Percentiles rank a stretch among this genome's conserved stretches.
These are phyloP conservation scores for Mya arenaria DNA, from an alignment of 1,140 invertebrate genomes.

Conservation along the genomic window DNA sequence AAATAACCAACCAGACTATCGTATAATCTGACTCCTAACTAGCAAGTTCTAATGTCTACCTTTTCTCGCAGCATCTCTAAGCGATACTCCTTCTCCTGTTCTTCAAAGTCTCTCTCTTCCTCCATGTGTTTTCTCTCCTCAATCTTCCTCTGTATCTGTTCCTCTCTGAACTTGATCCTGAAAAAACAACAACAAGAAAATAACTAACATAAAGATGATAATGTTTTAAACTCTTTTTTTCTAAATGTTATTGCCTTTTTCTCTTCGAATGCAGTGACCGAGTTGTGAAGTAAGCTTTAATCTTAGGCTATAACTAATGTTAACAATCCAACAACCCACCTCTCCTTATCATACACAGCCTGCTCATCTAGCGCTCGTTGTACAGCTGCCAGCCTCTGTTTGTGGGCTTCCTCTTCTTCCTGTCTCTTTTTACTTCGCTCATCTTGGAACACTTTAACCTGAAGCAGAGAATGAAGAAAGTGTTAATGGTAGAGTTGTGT, in stretches of 20 bases:
- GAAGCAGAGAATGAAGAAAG: neutral
- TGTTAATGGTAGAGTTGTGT: too few relatives aligned
- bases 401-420: constrained; percentile 59
- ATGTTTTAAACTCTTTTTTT: too few relatives aligned
- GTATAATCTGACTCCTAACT: neutral
- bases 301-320: neutral
- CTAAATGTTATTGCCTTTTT: too few relatives aligned
- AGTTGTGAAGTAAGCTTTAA: neutral
- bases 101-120: constrained; percentile 67
- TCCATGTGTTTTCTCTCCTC: constrained; percentile 67
- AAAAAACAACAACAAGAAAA: too few relatives aligned
- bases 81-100: constrained; percentile 72
- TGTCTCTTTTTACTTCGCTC: constrained; percentile 58
- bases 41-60: constrained; percentile 52
- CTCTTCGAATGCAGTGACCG: too few relatives aligned
- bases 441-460: constrained; percentile 57
- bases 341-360: constrained; percentile 69
- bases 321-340: constrained; percentile 51
- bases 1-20: neutral
- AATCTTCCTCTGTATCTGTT: constrained; percentile 70
- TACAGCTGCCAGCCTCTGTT: constrained; percentile 64
- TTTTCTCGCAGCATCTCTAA: constrained; percentile 76
- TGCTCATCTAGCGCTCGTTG: constrained; percentile 66
- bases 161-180: constrained; percentile 73
- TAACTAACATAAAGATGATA: too few relatives aligned